phyloP scores from a whole-genome alignment of 2,888 invertebrate species.

The Thera obeliscata region DNA sequence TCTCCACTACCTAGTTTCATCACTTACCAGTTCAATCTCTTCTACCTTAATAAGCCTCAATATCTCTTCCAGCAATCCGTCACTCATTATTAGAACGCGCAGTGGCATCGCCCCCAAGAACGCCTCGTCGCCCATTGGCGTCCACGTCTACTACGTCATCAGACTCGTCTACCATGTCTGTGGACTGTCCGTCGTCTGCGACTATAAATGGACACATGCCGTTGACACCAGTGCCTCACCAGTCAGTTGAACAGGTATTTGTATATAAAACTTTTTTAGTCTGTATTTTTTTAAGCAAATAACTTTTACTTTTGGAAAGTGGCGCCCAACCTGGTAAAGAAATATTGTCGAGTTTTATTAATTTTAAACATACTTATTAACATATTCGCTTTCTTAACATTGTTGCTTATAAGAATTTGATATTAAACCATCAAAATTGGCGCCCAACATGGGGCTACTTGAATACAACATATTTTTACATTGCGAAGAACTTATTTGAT shows the following conservation, averaged over 20 bases:
- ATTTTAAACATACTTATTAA: too few species aligned
- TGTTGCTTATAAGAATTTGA: too few species aligned
- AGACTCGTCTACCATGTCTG: slow-evolving; percentile 85
- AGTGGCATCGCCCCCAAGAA: slow-evolving; percentile 76
- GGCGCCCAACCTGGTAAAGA: slow-evolving; percentile 13
- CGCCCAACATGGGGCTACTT: slow-evolving; percentile 9
- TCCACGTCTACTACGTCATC: slow-evolving; percentile 88
- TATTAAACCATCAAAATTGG: background rate
- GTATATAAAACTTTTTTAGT: too few species aligned
- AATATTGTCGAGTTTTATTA: too few species aligned
- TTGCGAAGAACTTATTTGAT: background rate
- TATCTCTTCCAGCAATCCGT: slow-evolving; percentile 82
- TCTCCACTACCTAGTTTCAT: too few species aligned
- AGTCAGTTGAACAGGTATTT: slow-evolving; percentile 69
- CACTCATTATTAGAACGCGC: slow-evolving; percentile 87
- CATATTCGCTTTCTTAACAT: too few species aligned
- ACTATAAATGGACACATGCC: slow-evolving; percentile 63
- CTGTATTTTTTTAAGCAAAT: background rate
- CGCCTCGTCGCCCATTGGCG: slow-evolving; percentile 83
- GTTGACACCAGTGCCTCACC: slow-evolving; percentile 58
- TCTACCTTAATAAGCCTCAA: too few species aligned
- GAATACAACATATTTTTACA: background rate
- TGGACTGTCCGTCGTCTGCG: slow-evolving; percentile 75
- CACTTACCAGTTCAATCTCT: too few species aligned
- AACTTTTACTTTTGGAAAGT: background rate